Evolutionary conservation across 2,113 vertebrate genomes (phyloP), one percentile per base, ranked within the genome.

Genomic region (Leiothrix lutea): DNA sequence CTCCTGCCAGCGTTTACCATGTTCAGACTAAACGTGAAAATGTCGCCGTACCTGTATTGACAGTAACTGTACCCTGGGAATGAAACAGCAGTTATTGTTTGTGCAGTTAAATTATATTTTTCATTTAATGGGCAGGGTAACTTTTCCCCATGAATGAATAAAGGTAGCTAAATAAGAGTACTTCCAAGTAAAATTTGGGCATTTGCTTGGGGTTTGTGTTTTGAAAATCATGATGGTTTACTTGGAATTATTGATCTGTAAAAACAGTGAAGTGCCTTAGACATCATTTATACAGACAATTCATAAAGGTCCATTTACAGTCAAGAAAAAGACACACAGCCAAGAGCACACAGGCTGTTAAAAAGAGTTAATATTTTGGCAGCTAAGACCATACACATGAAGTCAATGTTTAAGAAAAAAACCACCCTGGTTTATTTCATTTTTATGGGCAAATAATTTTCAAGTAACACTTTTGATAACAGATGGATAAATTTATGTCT

Each of bases 381-480:
- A 95, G 88, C 86, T 84, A 86, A 86, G 66, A 36, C 26, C 54
- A 45, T 84, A 94, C 79, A 88, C 42, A 73, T 71, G 75, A 91
- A 97, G 70, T 77, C 79, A 69, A 6, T 94, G 88, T 93, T 96
- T 62, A 67, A 96, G 87, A 87, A 85, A 80, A 93, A 92, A 93
- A 16, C 35, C 67, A 44, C 70, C 86, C 94, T 87, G 88, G 91
- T 88, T 97, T 85, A 56, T 96, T 97, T 97, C 95, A 90, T 95
- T 97, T 97, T 98, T 97, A 97, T 91, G 71, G 87, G 82, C 87
- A 78, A 95, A 94, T 97, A 95, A 97, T 96, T 96, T 96, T 95
- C 7, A 24, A 94, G 93, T 85, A 97, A 96, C 90, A 94, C 87
- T 91, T 96, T 95, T 33, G 75, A 92, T 92, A 95, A 97, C 93